Percentiles rank a stretch among this genome's conserved stretches.
phyloP scores from a whole-genome alignment of 2,888 invertebrate genomes.

The Sclerodermus sp. region DNA sequence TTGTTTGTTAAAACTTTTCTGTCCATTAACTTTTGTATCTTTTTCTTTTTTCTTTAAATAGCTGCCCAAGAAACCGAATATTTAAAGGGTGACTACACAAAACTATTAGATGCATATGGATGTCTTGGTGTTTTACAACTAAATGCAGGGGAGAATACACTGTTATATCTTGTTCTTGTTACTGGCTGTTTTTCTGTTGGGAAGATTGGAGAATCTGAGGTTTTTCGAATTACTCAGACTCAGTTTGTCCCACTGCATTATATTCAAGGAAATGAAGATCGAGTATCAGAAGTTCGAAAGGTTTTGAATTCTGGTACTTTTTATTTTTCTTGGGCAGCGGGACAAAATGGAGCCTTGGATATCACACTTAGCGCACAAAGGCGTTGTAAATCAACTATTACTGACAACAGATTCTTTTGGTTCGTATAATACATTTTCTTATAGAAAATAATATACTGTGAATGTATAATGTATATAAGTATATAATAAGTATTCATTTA shows the following conservation, averaged over 20 bases:
- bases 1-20: too few species aligned
- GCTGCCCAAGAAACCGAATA: slow-evolving; percentile 87
- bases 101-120: slow-evolving; percentile 93
- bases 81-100: slow-evolving; percentile 79
- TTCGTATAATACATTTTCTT: slow-evolving; percentile 42
- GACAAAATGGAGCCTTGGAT: slow-evolving; percentile 69
- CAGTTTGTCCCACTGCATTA: slow-evolving; percentile 86
- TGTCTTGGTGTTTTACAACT: slow-evolving; percentile 92
- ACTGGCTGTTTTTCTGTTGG: slow-evolving; percentile 97
- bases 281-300: slow-evolving; percentile 72
- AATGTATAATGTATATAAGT: not conserved
- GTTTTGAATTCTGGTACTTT: slow-evolving; percentile 97
- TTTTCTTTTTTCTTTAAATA: slow-evolving; percentile 44
- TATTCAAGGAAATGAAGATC: slow-evolving; percentile 65
- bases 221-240: slow-evolving; percentile 92
- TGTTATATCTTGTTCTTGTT: slow-evolving; percentile 88
- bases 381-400: slow-evolving; percentile 73
- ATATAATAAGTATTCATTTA: not conserved
- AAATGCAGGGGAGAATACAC: slow-evolving; percentile 80
- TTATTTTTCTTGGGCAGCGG: slow-evolving; percentile 87
- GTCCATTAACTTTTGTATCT: slow-evolving; percentile 1
- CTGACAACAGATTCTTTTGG: slow-evolving; percentile 98
- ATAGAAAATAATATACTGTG: not conserved
- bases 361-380: slow-evolving; percentile 93
- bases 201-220: slow-evolving; percentile 91